Evolutionary conservation across 2,888 invertebrate species (phyloP).

Genomic region (Acleris cristana): DNA sequence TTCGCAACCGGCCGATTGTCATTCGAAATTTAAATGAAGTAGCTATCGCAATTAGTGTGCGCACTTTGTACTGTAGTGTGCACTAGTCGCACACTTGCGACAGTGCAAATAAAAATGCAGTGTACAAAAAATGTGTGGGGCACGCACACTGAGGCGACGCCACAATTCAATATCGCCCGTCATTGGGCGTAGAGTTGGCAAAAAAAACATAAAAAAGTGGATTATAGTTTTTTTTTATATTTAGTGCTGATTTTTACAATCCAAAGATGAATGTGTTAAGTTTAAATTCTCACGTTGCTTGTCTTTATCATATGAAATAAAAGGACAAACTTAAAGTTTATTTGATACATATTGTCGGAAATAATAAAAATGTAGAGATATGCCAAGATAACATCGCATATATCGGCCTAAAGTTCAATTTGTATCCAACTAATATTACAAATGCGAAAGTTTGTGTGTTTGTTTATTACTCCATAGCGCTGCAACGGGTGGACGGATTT

Average conservation of each 20-base stretch:
- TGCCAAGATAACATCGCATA: too few species aligned
- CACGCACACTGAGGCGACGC: slow-evolving; percentile 61
- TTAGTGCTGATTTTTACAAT: slow-evolving; percentile 16
- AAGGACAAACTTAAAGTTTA: too few species aligned
- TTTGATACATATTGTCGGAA: too few species aligned
- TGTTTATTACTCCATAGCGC: too few species aligned
- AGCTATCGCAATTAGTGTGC: slow-evolving; percentile 82
- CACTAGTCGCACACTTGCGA: slow-evolving; percentile 64
- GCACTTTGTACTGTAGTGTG: slow-evolving; percentile 44
- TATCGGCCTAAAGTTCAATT: too few species aligned
- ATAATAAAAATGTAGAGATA: too few species aligned
- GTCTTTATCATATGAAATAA: too few species aligned
- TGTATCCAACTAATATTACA: too few species aligned
- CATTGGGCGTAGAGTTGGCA: slow-evolving; percentile 73
- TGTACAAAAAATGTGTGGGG: slow-evolving; percentile 77
- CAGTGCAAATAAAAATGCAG: slow-evolving; percentile 75
- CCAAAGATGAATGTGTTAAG: too few species aligned
- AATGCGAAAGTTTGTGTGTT: too few species aligned
- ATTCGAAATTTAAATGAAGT: slow-evolving; percentile 84
- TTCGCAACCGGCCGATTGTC: slow-evolving; percentile 61
- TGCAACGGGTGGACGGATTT: too few species aligned
- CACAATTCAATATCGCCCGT: slow-evolving; percentile 82
- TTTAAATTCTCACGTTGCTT: too few species aligned
- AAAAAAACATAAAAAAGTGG: slow-evolving; percentile 22
- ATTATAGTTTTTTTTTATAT: neutral